Evolutionary conservation across 2,797 vertebrate genomes (phyloP).

Genomic region (Micropoecilia bifurca): DNA sequence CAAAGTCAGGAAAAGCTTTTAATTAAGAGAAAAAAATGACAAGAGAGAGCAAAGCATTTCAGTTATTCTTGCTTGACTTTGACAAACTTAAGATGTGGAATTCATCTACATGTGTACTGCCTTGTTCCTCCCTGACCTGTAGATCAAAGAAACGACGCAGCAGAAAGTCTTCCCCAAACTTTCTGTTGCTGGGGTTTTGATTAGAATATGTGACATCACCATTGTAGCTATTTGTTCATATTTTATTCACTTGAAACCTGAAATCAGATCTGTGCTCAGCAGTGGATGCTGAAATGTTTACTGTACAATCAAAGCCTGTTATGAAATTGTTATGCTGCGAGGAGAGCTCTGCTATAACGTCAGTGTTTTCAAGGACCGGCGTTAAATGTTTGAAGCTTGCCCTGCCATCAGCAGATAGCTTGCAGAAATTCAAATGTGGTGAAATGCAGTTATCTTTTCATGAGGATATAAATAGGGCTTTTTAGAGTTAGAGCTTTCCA

Average conservation of each 20-base stretch:
- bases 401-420: constrained; percentile 42
- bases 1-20: too few relatives aligned
- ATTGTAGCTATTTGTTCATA: background rate
- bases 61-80: too few relatives aligned
- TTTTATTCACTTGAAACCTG: background rate
- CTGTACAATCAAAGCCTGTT: constrained; percentile 27
- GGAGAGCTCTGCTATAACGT: constrained; percentile 26
- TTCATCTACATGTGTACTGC: constrained; percentile 12
- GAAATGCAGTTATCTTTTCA: constrained; percentile 60
- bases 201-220: background rate
- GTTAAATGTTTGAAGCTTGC: constrained; percentile 43
- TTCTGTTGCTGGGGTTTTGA: background rate
- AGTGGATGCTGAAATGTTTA: constrained; percentile 23
- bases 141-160: constrained; percentile 79
- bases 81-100: constrained; percentile 9
- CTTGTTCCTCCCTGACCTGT: constrained; percentile 75
- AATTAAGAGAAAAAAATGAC: too few relatives aligned
- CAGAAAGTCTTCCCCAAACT: constrained; percentile 12
- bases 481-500: constrained; percentile 59
- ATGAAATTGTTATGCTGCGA: constrained; percentile 27
- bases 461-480: constrained; percentile 64
- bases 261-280: constrained; percentile 4
- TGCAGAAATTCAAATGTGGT: constrained; percentile 60
- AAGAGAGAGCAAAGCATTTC: constrained; percentile 52
- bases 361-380: constrained; percentile 20